Base-by-base conservation (phyloP, 1,140 invertebrate species). In the Catajapyx aquilonaris region DNA sequence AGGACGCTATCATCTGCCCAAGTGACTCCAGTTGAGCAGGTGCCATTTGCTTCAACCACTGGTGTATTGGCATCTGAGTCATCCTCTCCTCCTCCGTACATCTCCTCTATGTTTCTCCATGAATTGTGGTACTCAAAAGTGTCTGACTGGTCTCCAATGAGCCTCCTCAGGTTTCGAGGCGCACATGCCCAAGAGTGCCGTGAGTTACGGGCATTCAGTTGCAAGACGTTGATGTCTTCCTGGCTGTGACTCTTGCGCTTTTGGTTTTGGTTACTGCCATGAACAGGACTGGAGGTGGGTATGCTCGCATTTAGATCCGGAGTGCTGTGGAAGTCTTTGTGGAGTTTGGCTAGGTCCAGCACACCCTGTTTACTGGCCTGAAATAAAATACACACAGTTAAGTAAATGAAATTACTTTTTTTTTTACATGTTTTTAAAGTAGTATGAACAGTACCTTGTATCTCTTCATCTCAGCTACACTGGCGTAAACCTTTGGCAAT, bases 401-500 rank as follows among this genome's bases (percentile, higher is more conserved):
- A n/a, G n/a, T n/a, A n/a, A n/a, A n/a, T n/a, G n/a, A n/a, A n/a
- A n/a, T n/a, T n/a, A n/a, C n/a, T n/a, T n/a, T n/a, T n/a, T n/a
- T n/a, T n/a, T n/a, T n/a, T n/a, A n/a, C n/a, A n/a, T n/a, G n/a
- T n/a, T n/a, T n/a, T n/a, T n/a, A n/a, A n/a, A n/a, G n/a, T n/a
- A n/a, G n/a, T n/a, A n/a, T n/a, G n/a, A n/a, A n/a, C n/a, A n/a
- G n/a, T 65, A 76, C 76, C 67, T 79, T 80, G 47, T 65, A 70
- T 55, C 81, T 68, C 59, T 93, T 93, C 86, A 93, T 93, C 57
- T 91, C 85, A 0, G 86, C 81, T 34, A 93, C 85, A 54, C 85
- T 91, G 31, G 83, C 80, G 58, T 91, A 93, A 18, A 91, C 85
- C 47, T 76, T 64, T 2, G 68, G 62, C 19, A 67, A 68, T 48